These are phyloP conservation scores for Icerya purchasi DNA, from an alignment of 2,888 invertebrate genomes.

Conservation along the genomic window DNA sequence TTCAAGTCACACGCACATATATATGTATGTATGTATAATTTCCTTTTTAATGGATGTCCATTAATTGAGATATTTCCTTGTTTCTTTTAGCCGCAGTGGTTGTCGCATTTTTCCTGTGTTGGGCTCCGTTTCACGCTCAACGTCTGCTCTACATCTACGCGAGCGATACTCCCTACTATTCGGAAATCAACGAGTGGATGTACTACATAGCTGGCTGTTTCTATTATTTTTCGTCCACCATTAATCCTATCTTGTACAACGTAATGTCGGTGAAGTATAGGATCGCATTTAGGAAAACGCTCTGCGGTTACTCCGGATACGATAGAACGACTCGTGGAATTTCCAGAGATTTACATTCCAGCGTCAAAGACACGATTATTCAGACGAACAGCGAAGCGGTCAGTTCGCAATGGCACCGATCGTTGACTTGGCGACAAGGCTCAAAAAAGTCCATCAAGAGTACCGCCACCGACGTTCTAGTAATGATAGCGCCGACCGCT, in stretches of 20 bases:
- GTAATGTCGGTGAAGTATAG: slow-evolving; percentile 59
- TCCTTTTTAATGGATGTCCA: background rate
- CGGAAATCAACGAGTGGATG: slow-evolving; percentile 50
- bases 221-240: slow-evolving; percentile 61
- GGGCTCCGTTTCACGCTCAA: slow-evolving; percentile 91
- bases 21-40: background rate
- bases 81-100: slow-evolving; percentile 64
- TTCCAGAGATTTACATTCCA: slow-evolving; percentile 27
- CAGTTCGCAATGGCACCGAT: background rate
- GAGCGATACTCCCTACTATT: slow-evolving; percentile 35
- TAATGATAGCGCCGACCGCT: slow-evolving; percentile 15
- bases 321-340: slow-evolving; percentile 26
- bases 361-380: slow-evolving; percentile 31
- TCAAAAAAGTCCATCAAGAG: slow-evolving; percentile 3
- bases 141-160: slow-evolving; percentile 62
- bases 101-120: slow-evolving; percentile 79
- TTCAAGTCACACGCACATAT: background rate
- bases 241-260: slow-evolving; percentile 72
- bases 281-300: slow-evolving; percentile 46
- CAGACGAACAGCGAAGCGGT: background rate
- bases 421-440: slow-evolving; percentile 5
- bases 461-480: slow-evolving; percentile 14
- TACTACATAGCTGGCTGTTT: slow-evolving; percentile 58
- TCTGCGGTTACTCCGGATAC: slow-evolving; percentile 35
- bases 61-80: background rate